phyloP scores from a whole-genome alignment of 2,113 vertebrate genomes.

The Ailuropoda melanoleuca region DNA sequence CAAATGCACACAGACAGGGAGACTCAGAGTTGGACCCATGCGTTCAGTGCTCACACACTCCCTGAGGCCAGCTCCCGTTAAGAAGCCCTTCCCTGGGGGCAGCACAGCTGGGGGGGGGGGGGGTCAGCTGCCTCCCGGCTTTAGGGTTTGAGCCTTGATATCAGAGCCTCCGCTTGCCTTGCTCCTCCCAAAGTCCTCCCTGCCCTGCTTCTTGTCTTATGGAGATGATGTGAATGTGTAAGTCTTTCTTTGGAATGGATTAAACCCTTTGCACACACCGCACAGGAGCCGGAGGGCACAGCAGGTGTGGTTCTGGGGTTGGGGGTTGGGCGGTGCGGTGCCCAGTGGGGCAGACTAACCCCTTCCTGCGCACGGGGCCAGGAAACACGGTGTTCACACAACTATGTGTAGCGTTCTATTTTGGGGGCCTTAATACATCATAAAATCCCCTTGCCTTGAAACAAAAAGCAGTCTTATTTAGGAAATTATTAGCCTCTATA shows the following conservation, averaged over 20 bases:
- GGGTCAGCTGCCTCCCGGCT: neutral
- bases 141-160: neutral
- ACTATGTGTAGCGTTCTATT: neutral
- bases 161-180: rapidly evolving
- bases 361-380: neutral
- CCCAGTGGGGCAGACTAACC: neutral
- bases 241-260: neutral
- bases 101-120: too few species aligned
- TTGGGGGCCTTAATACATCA: neutral
- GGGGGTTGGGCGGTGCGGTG: neutral
- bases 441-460: constrained; percentile 15
- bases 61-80: neutral
- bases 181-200: neutral
- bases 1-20: neutral
- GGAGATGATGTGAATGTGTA: neutral
- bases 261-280: neutral
- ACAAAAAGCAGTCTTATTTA: neutral
- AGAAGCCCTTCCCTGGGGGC: neutral
- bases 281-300: rapidly evolving
- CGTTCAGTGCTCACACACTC: rapidly evolving
- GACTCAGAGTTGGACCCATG: neutral
- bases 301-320: too few species aligned
- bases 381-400: neutral
- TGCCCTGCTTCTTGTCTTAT: too few species aligned
- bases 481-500: constrained; percentile 14